These are phyloP conservation scores for Idris sp. DNA, from an alignment of 1,140 invertebrate species.

Conservation along the genomic window DNA sequence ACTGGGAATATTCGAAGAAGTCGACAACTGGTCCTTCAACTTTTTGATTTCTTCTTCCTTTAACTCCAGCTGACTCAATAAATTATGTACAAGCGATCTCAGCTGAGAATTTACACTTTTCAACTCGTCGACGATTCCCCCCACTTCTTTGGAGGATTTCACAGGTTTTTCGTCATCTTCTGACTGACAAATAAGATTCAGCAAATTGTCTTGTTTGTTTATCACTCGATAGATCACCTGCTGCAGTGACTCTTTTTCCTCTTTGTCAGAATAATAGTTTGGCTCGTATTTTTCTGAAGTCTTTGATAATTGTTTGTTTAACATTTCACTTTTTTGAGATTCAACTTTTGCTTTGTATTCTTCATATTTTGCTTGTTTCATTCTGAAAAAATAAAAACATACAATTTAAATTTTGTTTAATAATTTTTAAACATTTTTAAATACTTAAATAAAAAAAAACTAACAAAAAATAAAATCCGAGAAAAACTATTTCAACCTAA, in stretches of 20 bases:
- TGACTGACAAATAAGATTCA: slow-evolving; percentile 66
- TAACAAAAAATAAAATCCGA: too few relatives aligned
- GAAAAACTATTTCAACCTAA: too few relatives aligned
- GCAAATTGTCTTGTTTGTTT: slow-evolving; percentile 82
- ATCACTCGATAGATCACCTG: slow-evolving; percentile 81
- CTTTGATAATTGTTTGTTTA: slow-evolving; percentile 69
- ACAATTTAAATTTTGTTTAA: neutral
- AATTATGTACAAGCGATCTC: slow-evolving; percentile 79
- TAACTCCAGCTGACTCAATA: slow-evolving; percentile 80
- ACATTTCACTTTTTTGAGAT: slow-evolving; percentile 73
- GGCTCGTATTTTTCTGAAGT: slow-evolving; percentile 46
- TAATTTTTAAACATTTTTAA: too few relatives aligned
- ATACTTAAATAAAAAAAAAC: too few relatives aligned
- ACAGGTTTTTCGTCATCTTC: slow-evolving; percentile 70
- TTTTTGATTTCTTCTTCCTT: slow-evolving; percentile 80
- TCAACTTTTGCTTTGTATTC: slow-evolving; percentile 80
- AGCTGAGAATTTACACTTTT: slow-evolving; percentile 80
- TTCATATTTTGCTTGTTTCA: slow-evolving; percentile 81
- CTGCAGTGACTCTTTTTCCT: slow-evolving; percentile 75
- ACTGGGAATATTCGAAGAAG: slow-evolving; percentile 56
- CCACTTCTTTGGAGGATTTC: slow-evolving; percentile 80
- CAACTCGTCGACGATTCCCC: slow-evolving; percentile 81
- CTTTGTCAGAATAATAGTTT: slow-evolving; percentile 67
- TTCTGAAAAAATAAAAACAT: slow-evolving; percentile 67
- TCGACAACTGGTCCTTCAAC: slow-evolving; percentile 74